A percentile compares a stretch with the other conserved stretches of the same genome.
Evolutionary conservation across 2,888 invertebrate genomes (phyloP).

Genomic region (Altica lythri): DNA sequence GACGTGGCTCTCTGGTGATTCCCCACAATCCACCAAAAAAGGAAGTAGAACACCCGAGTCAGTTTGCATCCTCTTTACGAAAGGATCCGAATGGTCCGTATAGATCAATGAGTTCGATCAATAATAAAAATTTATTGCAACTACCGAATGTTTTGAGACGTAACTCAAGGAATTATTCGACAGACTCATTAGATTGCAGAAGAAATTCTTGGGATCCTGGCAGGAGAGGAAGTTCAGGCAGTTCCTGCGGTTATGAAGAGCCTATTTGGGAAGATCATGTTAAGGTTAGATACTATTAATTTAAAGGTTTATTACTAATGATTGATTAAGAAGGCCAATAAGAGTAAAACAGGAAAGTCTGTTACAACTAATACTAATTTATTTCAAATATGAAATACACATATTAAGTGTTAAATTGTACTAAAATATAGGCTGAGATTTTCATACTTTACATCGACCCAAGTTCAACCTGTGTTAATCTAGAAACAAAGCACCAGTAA

Average conservation of each 20-base stretch:
- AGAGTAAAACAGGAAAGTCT: too few species aligned
- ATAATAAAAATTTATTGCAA: constrained; percentile 51
- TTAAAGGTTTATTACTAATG: too few species aligned
- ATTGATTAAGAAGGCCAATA: too few species aligned
- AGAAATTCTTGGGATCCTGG: constrained; percentile 73
- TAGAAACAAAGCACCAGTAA: too few species aligned
- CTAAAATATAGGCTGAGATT: too few species aligned
- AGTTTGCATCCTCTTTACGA: constrained; percentile 70
- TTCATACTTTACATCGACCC: too few species aligned
- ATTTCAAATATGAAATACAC: too few species aligned
- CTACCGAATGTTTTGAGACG: constrained; percentile 62
- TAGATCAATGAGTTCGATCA: constrained; percentile 43
- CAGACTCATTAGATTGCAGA: constrained; percentile 72
- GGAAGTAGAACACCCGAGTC: constrained; percentile 71
- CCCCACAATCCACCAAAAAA: constrained; percentile 63
- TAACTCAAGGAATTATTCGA: constrained; percentile 63
- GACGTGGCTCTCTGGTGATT: constrained; percentile 66
- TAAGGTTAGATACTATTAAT: constrained; percentile 29
- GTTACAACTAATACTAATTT: too few species aligned
- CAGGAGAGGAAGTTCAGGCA: constrained; percentile 67
- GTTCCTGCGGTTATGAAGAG: constrained; percentile 62
- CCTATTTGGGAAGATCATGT: constrained; percentile 66
- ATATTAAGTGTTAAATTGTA: too few species aligned
- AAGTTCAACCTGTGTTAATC: too few species aligned
- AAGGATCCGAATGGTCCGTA: constrained; percentile 57